Base-by-base conservation (phyloP, 2,888 invertebrate species). In the Lordiphosa andalusiaca region DNA sequence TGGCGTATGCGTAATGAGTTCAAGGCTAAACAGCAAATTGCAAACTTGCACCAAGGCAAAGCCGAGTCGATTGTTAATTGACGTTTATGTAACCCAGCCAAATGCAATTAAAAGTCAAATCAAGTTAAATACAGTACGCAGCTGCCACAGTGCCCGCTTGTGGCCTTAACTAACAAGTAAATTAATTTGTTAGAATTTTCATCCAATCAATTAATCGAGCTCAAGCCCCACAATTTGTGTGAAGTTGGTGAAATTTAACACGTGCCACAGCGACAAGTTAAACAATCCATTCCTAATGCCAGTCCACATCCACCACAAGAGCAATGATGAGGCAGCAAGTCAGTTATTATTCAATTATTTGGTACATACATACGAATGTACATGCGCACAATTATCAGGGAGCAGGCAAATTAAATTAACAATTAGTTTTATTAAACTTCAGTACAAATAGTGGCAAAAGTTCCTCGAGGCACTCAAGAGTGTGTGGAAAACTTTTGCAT, bases 351-450 rank as follows among this genome's bases (percentile, higher is more conserved):
- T 88, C 81, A 86, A 87, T 87, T 87, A 88, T 84, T 9, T 30
- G 30, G 30, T 30, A 30, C 30, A 30, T 9, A 30, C 30, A 30
- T 3, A 30, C 30, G 9, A 10, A 30, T 9, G 10, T 30, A 81
- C 82, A 87, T 87, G 82, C 78, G 73, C 75, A 78, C 86, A 88
- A 85, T 87, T 87, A 87, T 84, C 73, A 69, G 81, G 69, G 73
- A 69, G 73, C 87, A 80, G 81, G 86, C 82, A 88, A 88, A 86
- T 86, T 87, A 84, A 88, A 86, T 86, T 88, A 88, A 86, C 87
- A 87, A 87, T 87, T 87, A 88, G 86, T 88, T 88, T 88, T 86
- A 88, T 88, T 88, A 87, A 88, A 88, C 80, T 85, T 86, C 39
- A 60, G 53, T 47, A 71, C 52, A 47, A 36, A 42, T 30, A 40